Percentiles rank a stretch among this genome's conserved stretches.
These are phyloP conservation scores for Spisula solida DNA, from an alignment of 2,888 invertebrate species.

Conservation along the genomic window DNA sequence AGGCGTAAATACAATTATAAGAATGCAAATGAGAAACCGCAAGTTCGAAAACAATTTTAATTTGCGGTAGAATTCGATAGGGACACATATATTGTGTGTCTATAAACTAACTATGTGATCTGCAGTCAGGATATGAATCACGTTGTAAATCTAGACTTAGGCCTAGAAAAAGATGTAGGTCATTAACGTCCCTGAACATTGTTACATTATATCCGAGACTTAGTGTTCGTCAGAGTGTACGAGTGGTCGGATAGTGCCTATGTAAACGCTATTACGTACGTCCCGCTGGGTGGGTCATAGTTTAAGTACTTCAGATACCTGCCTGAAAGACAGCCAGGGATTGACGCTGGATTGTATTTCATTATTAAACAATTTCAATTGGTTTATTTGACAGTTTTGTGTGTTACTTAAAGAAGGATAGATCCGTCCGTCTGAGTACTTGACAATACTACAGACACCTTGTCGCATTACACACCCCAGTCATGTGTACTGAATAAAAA, in stretches of 20 bases:
- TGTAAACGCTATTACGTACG: background rate
- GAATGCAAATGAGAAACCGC: slow-evolving; percentile 12
- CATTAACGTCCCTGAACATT: background rate
- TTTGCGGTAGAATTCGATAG: background rate
- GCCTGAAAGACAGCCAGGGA: slow-evolving; percentile 34
- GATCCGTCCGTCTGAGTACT: slow-evolving; percentile 23
- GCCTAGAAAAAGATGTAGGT: background rate
- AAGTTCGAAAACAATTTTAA: slow-evolving; percentile 16
- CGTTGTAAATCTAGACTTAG: background rate
- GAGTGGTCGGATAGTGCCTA: background rate
- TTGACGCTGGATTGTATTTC: slow-evolving; percentile 43
- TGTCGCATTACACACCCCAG: slow-evolving; percentile 9
- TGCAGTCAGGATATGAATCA: background rate
- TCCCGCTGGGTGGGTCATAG: slow-evolving; percentile 30
- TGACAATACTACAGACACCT: slow-evolving; percentile 26
- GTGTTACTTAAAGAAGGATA: slow-evolving; percentile 34
- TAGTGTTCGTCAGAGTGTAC: background rate
- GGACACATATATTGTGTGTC: background rate
- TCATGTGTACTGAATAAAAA: slow-evolving; percentile 5
- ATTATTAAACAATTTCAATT: slow-evolving; percentile 45
- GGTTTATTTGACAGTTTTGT: slow-evolving; percentile 49
- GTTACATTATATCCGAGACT: background rate
- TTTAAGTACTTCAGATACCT: slow-evolving; percentile 32
- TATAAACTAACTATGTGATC: slow-evolving; percentile 4
- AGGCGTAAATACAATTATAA: background rate